Conservation (phyloP, 2,888 invertebrate genomes). For the Nipponacmea schrenckii region DNA sequence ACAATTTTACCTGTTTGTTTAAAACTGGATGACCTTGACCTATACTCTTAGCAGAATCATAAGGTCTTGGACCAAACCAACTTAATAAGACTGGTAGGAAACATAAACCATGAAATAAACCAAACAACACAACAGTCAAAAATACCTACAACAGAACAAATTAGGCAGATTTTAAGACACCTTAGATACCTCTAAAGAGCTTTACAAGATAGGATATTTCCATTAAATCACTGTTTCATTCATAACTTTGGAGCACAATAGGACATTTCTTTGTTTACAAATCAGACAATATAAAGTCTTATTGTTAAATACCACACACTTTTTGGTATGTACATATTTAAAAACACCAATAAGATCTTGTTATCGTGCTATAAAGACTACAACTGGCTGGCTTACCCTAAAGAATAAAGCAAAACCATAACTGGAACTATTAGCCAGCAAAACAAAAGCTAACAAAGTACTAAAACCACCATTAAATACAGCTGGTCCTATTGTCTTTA, state of each 20-base stretch:
- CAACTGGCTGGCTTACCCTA: conserved; percentile 68
- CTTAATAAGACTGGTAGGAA: conserved; percentile 82
- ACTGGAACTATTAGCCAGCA: conserved; percentile 78
- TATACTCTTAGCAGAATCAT: conserved; percentile 28
- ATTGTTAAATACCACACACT: no score
- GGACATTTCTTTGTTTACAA: no score
- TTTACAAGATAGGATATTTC: no score
- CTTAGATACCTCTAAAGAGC: no score
- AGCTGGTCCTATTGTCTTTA: conserved; percentile 80
- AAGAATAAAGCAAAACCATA: conserved; percentile 83
- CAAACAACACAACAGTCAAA: conserved; percentile 80
- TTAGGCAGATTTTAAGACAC: background rate
- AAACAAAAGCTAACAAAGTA: conserved; percentile 80
- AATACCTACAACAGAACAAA: conserved; percentile 72
- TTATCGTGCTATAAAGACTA: no score
- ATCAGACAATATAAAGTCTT: no score
- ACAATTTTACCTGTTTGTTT: no score
- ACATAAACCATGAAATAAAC: conserved; percentile 81
- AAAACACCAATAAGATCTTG: no score
- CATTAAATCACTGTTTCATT: no score
- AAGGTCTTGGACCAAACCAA: conserved; percentile 75
- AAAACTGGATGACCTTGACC: no score
- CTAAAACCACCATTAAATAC: conserved; percentile 83
- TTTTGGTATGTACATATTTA: no score
- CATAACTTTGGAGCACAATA: no score